These are phyloP conservation scores for Cairina moschata DNA, from an alignment of 2,113 vertebrate species.

Conservation along the genomic window DNA sequence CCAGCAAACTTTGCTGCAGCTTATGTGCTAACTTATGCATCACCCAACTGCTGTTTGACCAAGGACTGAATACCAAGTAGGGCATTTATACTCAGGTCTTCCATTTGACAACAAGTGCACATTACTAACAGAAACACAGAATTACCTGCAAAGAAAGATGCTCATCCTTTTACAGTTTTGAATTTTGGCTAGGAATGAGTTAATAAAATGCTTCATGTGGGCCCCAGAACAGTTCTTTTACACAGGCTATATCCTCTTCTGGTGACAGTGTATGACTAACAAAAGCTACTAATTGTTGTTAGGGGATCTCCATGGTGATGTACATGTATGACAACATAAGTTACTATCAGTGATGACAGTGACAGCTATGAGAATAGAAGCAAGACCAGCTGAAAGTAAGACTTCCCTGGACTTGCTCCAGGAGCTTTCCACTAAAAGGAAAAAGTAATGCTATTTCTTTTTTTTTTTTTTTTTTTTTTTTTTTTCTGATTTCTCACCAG, in stretches of 20 bases:
- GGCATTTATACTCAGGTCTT: background rate
- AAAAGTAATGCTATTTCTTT: fast-evolving
- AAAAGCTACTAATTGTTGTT: background rate
- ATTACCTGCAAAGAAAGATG: background rate
- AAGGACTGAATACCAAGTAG: background rate
- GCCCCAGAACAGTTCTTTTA: background rate
- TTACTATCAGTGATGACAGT: background rate
- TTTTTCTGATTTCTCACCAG: background rate
- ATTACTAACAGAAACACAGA: background rate
- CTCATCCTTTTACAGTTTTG: background rate
- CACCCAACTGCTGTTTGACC: background rate
- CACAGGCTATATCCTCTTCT: background rate
- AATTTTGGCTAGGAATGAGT: background rate
- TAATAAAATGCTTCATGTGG: background rate
- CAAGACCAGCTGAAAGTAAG: background rate
- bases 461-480: background rate
- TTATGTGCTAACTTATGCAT: background rate
- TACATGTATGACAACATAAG: background rate
- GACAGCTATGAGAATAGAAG: background rate
- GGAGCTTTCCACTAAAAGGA: background rate
- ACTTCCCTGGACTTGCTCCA: background rate
- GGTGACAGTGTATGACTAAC: background rate
- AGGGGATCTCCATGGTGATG: background rate
- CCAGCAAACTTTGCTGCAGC: background rate
- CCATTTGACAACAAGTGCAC: background rate